Base-by-base conservation (phyloP, 2,113 vertebrate species). In the Passer domesticus region DNA sequence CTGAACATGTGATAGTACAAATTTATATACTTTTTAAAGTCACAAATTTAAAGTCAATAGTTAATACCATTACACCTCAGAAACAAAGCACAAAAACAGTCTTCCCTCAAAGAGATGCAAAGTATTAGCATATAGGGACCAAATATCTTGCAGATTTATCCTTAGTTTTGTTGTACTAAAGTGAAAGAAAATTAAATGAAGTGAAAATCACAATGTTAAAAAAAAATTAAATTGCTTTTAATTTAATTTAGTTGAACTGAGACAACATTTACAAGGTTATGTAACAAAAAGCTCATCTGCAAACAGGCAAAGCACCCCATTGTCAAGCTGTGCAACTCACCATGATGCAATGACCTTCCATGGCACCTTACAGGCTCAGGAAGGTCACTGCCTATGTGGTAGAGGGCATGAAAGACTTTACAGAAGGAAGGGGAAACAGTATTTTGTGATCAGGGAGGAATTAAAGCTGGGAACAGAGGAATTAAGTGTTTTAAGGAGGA, bases 81-180 rank as follows among this genome's bases (percentile, higher is more conserved):
- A 74, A 81, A 60, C 49, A 89, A 83, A 78, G 56, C 80, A 79
- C 27, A 76, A 85, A 83, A 78, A 5, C 50, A 87, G 43, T 28
- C 33, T 58, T 91, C 41, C 74, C 58, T 39, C 69, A 79, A 79
- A 93, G 41, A 47, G 92, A 93, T 93, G 95, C 87, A 60, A 82
- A 68, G 17, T 25, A 10, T 76, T 72, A 94, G 97, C 92, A 76
- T 89, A 98, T 83, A 90, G 82, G 89, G 77, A 95, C 47, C 0
- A 63, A 83, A 47, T 92, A 83, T 96, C 96, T 97, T 90, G 96
- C 73, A n/a, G 93, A 86, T 88, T 64, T 95, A 69, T 93, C 94
- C 83, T 97, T 96, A 86, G 79, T 25, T 35, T 31, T 46, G 75
- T 93, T 96, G 77, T 52, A 96, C 94, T 97, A 78, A 87, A 83